Conservation (phyloP, 2,797 vertebrate genomes). For the Crocidura indochinensis region DNA sequence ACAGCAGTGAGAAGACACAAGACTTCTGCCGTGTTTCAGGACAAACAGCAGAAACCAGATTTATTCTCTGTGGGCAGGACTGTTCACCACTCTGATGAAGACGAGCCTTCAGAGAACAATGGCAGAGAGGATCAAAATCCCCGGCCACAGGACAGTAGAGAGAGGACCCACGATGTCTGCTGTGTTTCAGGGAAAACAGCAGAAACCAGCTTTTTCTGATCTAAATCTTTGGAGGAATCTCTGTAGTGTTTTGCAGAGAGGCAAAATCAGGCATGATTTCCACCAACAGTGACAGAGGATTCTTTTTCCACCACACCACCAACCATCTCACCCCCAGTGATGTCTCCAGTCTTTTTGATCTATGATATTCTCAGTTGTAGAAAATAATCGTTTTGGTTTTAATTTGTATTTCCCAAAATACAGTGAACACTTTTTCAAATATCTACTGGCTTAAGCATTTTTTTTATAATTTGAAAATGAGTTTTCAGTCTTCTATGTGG, state of each 20-base stretch:
- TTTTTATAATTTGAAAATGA: neutral
- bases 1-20: too few relatives aligned
- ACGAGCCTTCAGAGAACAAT: too few relatives aligned
- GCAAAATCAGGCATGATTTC: neutral
- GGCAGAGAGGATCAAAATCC: too few relatives aligned
- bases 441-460: neutral
- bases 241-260: neutral
- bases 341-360: neutral
- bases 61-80: too few relatives aligned
- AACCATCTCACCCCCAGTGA: neutral
- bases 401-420: neutral
- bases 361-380: neutral
- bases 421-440: neutral
- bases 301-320: neutral
- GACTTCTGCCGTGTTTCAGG: too few relatives aligned
- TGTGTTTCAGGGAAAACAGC: too few relatives aligned
- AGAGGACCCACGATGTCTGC: too few relatives aligned
- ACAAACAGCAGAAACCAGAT: too few relatives aligned
- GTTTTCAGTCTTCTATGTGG: neutral
- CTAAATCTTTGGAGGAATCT: neutral
- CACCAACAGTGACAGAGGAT: neutral
- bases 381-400: neutral
- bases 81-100: too few relatives aligned
- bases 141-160: too few relatives aligned
- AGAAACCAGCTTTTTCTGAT: too few relatives aligned